Evolutionary conservation across 2,113 vertebrate genomes (phyloP), one percentile per base, ranked within the genome.

Genomic region (Lontra canadensis): DNA sequence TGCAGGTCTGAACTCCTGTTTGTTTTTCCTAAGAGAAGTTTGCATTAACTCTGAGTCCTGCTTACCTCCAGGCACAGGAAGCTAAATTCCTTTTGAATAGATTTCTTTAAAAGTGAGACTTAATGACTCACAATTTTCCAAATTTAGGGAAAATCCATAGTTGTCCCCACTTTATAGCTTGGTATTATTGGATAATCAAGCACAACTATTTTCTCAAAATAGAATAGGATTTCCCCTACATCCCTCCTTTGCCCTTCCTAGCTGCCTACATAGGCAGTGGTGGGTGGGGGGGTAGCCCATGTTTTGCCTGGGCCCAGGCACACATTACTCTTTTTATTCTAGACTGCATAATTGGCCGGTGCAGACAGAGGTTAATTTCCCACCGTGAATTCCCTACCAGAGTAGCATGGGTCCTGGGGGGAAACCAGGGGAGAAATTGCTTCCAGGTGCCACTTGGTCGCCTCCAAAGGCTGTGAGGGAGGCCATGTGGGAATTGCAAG

Each of bases 121-220:
- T 98, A 98, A 99, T 98, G 79, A 88, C 90, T 98, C 97, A 97
- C 98, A 96, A 89, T 98, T 98, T 98, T 98, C 98, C 97, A 98
- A 84, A 97, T 98, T 98, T 96, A 98, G 87, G 80, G 97, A 90
- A 98, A 99, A 98, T 98, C 97, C 84, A 97, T 98, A 96, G 82
- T 97, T 93, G 67, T 88, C 93, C 97, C 95, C 96, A 78, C 84
- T 98, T 98, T 96, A 98, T 90, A 92, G 93, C 74, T 95, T 97
- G 86, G 76, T 91, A 97, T 98, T 98, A 98, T 47, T 94, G 79
- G 97, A 97, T 98, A 98, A 98, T 98, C 96, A 98, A 97, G 97
- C 91, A 95, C 52, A 94, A 97, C 92, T 97, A 88, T 95, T 97
- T 98, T 97, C 91, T 98, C 76, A 94, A 82, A 98, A 97, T 83